Evolutionary conservation across 2,113 vertebrate genomes (phyloP).

Genomic region (Upupa epops): DNA sequence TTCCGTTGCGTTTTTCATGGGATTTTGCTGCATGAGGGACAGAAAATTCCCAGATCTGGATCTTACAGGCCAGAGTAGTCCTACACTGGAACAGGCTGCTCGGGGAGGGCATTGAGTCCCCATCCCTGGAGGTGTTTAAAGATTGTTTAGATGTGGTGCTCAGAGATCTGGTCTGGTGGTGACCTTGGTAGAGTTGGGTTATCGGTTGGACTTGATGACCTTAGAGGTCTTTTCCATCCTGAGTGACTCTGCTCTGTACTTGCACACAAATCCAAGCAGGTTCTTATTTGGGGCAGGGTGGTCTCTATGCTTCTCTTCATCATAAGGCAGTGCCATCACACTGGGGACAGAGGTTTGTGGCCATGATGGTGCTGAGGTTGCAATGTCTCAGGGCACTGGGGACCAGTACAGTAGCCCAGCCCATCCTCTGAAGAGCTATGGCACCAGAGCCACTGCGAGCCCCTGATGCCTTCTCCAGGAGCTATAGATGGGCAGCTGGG

Average conservation of each 20-base stretch:
- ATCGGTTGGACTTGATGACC: too few species aligned
- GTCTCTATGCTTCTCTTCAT: background rate
- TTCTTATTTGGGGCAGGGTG: background rate
- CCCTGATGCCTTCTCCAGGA: background rate
- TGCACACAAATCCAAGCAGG: background rate
- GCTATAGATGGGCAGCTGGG: background rate
- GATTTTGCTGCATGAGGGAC: background rate
- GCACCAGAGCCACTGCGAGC: background rate
- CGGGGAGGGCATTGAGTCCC: too few species aligned
- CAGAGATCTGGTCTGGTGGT: too few species aligned
- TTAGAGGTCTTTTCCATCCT: too few species aligned
- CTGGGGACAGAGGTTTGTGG: background rate
- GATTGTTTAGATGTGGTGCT: too few species aligned
- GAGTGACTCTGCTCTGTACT: fast-evolving
- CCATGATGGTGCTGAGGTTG: background rate
- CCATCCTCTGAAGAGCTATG: background rate
- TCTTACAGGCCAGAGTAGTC: too few species aligned
- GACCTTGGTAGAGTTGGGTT: too few species aligned
- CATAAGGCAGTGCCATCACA: background rate
- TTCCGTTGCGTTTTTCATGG: background rate
- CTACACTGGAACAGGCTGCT: too few species aligned
- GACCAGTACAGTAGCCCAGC: background rate
- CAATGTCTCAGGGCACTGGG: background rate
- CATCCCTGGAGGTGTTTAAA: too few species aligned
- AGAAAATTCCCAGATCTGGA: background rate